Base-by-base conservation (phyloP, 2,113 vertebrate genomes). In the Lota lota region DNA sequence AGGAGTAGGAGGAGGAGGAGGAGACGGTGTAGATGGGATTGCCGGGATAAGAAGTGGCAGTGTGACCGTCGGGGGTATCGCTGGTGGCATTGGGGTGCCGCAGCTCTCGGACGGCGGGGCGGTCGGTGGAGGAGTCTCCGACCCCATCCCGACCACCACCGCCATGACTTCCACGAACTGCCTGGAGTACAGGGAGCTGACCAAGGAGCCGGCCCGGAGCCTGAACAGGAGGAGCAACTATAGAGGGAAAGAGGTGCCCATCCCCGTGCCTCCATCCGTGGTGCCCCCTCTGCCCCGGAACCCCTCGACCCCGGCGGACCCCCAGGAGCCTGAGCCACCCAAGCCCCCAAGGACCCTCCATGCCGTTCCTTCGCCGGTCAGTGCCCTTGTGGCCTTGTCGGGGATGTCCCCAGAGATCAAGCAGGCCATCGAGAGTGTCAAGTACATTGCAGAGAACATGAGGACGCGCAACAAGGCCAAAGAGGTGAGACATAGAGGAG, bases 401-500 rank as follows among this genome's bases (percentile, higher is more conserved):
- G 57, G 93, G 91, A 66, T 94, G 71, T 93, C 90, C 0, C 87
- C 93, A 0, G 95, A 97, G 74, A 90, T 98, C 18, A 93, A 93
- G 70, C 93, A 95, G 62, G 91, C 95, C 66, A 94, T 97, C 0
- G 92, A 90, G 56, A 96, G 91, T 0, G 83, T 98, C 64, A 94
- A 94, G 22, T 97, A 96, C 91, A 98, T 98, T 0, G 93, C 95
- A 11, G 94, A 95, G 82, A 97, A 96, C 82, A 95, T 96, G 93
- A 94, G 88, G 74, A 94, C 85, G 54, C 94, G 95, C 79, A 96
- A 95, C 71, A 92, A 96, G 88, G 94, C 93, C 63, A 98, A 95
- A 85, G 93, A 97, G 95, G 96, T 97, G 90, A 88, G 53, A 5
- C 2, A 59, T 53, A 12, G 58, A 21, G 20, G 19, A 33, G 28